Base-by-base conservation (phyloP, 92 coral and sea anemone genomes). In the Paramuricea clavata region DNA sequence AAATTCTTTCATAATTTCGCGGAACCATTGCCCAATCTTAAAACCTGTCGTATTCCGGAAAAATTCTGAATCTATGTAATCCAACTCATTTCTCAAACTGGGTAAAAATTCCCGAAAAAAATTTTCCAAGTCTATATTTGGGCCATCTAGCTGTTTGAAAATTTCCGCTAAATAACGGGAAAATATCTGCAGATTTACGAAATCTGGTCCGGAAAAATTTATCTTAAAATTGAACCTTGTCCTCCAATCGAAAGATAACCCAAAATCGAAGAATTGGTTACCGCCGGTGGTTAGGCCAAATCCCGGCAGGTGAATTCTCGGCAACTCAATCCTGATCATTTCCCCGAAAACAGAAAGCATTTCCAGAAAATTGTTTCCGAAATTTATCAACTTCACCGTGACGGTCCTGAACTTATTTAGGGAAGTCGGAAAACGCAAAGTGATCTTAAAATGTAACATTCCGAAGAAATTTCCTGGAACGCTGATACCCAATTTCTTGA, bases 181-280 rank as follows among this genome's bases (percentile, higher is more conserved):
- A 21, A 90, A 76, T 3, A 82, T 68, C 17, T 83, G 35, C 21
- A 94, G 90, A 44, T 83, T 90, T 15, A 43, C 62, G 74, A 96
- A 96, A 36, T 71, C 75, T 16, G 89, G 91, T 12, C 86, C 78
- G 34, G 89, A 89, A 17, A 94, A 83, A 68, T 96, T 78, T 17
- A 96, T 82, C 4, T 88, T 82, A 54, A 94, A 94, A 60, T 87
- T 88, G 21, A 96, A 86, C 36, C 86, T 87, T 64, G 87, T 75
- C 52, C 89, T 83, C 99, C 99, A 94, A 59, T 94, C 94, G 69
- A 94, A 94, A 10, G 90, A 76, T 23, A 94, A 90, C 2, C 95
- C 98, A 86, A 94, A 94, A 83, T 92, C 89, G 82, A 94, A 94
- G 10, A 84, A 35, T 47, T 69, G 74, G 5, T 83, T 76, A 31